Percentiles rank a stretch among this genome's conserved stretches.
Conservation (phyloP, 1,140 invertebrate genomes). For the Gonatopus flavifemur region DNA sequence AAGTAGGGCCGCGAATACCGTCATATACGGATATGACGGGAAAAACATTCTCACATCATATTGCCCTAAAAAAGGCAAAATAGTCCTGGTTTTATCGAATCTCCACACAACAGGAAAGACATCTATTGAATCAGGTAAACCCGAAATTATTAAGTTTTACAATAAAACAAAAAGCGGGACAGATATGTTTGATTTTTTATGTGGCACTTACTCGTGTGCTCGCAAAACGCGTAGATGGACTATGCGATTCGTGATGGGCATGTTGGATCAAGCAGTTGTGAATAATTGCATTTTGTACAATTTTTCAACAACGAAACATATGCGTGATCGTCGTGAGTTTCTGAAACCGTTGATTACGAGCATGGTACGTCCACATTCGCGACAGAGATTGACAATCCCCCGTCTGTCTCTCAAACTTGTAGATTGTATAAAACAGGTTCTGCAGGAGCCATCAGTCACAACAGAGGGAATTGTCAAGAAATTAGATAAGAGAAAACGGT, state of each 20-base stretch:
- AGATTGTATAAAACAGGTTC: neutral
- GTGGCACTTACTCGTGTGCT: slow-evolving; percentile 36
- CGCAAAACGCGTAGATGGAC: slow-evolving; percentile 49
- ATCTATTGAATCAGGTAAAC: slow-evolving; percentile 32
- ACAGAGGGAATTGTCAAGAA: neutral
- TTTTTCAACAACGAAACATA: slow-evolving; percentile 12
- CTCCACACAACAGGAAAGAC: slow-evolving; percentile 10
- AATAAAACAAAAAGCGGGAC: slow-evolving; percentile 51
- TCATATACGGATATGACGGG: slow-evolving; percentile 33
- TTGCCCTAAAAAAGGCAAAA: slow-evolving; percentile 36
- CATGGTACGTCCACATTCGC: neutral
- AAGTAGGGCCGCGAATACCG: slow-evolving; percentile 16
- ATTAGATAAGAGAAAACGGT: neutral
- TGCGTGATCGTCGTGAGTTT: slow-evolving; percentile 11
- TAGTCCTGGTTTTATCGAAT: slow-evolving; percentile 25
- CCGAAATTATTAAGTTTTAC: slow-evolving; percentile 41
- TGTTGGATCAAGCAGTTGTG: slow-evolving; percentile 41
- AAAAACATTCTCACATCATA: slow-evolving; percentile 33
- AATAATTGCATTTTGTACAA: slow-evolving; percentile 30
- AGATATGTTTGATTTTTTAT: slow-evolving; percentile 47
- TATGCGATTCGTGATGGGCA: slow-evolving; percentile 40
- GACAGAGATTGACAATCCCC: neutral
- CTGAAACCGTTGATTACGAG: slow-evolving; percentile 9
- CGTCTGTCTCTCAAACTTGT: neutral
- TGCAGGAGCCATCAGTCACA: neutral